Evolutionary conservation across 37 sponge, comb jelly and placozoan genomes (phyloP).

Genomic region (Eunapius fragilis): DNA sequence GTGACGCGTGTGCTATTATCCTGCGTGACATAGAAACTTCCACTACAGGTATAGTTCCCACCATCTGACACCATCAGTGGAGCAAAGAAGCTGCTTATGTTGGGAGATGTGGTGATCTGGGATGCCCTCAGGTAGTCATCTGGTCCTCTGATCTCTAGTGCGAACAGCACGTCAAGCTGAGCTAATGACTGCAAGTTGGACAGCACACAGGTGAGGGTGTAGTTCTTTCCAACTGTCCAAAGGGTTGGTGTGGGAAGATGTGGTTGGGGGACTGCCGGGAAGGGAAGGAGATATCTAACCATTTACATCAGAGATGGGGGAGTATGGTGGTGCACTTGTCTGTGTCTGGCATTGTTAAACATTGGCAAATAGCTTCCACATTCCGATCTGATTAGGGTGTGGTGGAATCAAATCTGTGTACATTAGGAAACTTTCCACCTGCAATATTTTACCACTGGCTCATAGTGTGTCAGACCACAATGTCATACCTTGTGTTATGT

Average conservation of each 20-base stretch:
- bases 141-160: not conserved
- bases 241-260: not conserved
- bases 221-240: not conserved
- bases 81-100: not conserved
- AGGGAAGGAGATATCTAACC: no score
- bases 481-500: no score
- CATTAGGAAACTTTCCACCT: not conserved
- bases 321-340: no score
- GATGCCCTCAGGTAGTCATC: not conserved
- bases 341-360: not conserved
- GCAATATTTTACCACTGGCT: not conserved
- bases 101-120: not conserved
- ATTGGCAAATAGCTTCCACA: not conserved
- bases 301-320: no score
- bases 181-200: not conserved
- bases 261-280: not conserved
- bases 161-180: not conserved
- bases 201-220: not conserved
- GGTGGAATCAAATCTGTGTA: not conserved
- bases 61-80: not conserved
- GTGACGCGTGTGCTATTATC: not conserved
- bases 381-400: not conserved
- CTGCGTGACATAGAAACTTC: not conserved
- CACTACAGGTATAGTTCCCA: not conserved
- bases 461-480: no score